phyloP scores from a whole-genome alignment of 2,797 vertebrate genomes.

The Phataginus tetradactyla region DNA sequence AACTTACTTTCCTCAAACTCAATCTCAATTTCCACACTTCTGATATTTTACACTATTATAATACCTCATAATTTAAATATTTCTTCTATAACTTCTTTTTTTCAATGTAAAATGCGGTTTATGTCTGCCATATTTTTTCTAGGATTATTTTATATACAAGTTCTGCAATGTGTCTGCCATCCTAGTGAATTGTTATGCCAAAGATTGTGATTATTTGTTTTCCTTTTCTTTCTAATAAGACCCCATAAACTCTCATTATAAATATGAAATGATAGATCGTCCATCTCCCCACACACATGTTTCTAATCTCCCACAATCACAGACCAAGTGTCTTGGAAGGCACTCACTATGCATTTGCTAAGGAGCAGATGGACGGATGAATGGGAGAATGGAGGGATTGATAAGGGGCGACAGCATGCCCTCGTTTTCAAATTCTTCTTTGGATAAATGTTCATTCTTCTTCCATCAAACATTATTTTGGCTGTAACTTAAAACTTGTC shows the following conservation, averaged over 20 bases:
- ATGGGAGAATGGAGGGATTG: neutral
- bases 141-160: slow-evolving; percentile 3
- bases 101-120: neutral
- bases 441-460: neutral
- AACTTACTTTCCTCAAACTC: slow-evolving; percentile 18
- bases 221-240: neutral
- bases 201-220: neutral
- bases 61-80: neutral
- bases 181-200: neutral
- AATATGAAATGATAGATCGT: neutral
- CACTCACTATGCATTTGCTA: neutral
- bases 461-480: neutral
- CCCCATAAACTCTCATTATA: neutral
- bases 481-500: slow-evolving; percentile 24
- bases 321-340: neutral
- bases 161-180: neutral
- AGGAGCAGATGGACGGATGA: neutral
- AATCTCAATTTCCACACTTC: slow-evolving; percentile 28
- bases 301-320: neutral
- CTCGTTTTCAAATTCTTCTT: slow-evolving; percentile 11
- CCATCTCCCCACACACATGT: neutral
- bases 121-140: neutral
- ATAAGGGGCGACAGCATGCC: neutral
- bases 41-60: slow-evolving; percentile 2
- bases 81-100: slow-evolving; percentile 18